These are phyloP conservation scores for Hexactinellida sp. DNA, from an alignment of 37 sponge, comb jelly and placozoan species.

Conservation along the genomic window DNA sequence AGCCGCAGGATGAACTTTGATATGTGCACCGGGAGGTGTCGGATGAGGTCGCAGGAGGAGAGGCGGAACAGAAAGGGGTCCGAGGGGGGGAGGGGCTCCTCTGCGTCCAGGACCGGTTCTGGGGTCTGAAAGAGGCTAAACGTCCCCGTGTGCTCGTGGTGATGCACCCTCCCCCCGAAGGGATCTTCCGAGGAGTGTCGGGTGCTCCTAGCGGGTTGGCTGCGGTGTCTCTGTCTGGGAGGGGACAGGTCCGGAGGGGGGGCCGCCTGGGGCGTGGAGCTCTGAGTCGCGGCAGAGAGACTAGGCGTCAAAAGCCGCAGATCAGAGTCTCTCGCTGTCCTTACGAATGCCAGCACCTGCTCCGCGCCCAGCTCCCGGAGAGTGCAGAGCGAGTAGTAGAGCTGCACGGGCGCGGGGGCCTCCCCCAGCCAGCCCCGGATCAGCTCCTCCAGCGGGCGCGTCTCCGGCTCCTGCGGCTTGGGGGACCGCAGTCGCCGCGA, in stretches of 20 bases:
- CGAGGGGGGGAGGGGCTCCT: background rate
- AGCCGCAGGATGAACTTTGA: background rate
- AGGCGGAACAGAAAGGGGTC: background rate
- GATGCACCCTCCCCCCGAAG: background rate
- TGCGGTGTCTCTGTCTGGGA: background rate
- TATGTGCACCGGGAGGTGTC: background rate
- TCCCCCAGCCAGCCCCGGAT: background rate
- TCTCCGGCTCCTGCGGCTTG: background rate
- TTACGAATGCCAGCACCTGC: background rate
- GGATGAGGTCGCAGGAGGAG: background rate
- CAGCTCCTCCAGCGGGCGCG: background rate
- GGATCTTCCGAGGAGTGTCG: background rate
- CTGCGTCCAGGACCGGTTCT: background rate
- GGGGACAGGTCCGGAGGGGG: background rate
- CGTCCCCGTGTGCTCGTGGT: background rate
- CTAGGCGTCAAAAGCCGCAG: background rate
- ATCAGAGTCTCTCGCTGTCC: background rate
- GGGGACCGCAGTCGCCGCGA: background rate
- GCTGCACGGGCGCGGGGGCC: background rate
- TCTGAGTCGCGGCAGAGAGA: background rate
- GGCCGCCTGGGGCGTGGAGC: background rate
- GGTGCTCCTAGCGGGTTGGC: background rate
- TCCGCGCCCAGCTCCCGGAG: background rate
- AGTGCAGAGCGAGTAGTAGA: background rate
- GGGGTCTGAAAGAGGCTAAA: background rate